Evolutionary conservation across 2,888 invertebrate species (phyloP), one percentile per base, ranked within the genome.

Genomic region (Girardia tigrina): DNA sequence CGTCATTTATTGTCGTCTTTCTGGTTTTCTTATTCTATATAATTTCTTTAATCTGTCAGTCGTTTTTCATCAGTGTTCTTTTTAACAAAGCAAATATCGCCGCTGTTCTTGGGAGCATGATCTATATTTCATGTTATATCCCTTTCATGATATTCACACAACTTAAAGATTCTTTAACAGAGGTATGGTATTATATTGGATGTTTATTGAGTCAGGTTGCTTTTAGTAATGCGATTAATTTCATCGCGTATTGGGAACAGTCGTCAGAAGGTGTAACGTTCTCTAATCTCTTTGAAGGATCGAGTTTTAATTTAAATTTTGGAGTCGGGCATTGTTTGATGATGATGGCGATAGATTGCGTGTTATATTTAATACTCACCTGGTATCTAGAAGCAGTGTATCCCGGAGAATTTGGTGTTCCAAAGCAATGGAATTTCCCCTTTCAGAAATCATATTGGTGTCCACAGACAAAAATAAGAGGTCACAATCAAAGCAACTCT

Each of bases 181-280:
- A 20, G 26, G 0, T 20, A 26, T 26, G 16, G 12, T 29, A 76
- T 72, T 26, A 20, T 27, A 81, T 84, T 56, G 84, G 90, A 90
- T 89, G 90, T 80, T 83, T 92, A 0, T 89, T 90, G 6, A 90
- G 91, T 82, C 91, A 91, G 1, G 90, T 91, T 0, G 89, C 91
- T 0, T 89, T 92, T 80, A 90, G 90, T 79, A 90, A 90, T 84
- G 90, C 89, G 42, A 89, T 90, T 84, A 86, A 88, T 76, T 89
- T 89, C 82, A 86, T 90, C 8, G 88, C 90, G 27, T 87, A 89
- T 6, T 88, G 86, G 80, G 91, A 92, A 82, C 88, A 90, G 77
- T 82, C 81, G 76, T 83, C 85, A 78, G 88, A 86, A 0, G 91
- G 91, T 1, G 85, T 89, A 0, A 87, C 87, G 72, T 90, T 90